phyloP scores from a whole-genome alignment of 2,113 vertebrate genomes.

The Fregetta grallaria region DNA sequence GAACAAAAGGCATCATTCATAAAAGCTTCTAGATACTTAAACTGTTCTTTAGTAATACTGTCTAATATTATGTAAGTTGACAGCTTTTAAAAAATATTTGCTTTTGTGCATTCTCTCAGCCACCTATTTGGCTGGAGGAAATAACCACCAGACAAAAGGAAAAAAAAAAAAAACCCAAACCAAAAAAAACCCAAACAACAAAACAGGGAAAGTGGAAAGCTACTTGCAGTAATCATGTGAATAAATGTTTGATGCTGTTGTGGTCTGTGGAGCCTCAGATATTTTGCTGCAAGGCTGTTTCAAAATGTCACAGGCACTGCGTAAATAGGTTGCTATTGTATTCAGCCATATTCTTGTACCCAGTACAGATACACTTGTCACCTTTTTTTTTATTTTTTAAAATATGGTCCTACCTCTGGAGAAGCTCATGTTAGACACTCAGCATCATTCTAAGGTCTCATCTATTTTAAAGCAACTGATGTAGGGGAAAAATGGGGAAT shows the following conservation, averaged over 20 bases:
- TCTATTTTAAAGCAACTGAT: neutral
- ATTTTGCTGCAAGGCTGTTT: neutral
- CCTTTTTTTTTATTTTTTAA: neutral
- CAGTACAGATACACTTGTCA: neutral
- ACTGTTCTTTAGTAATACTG: neutral
- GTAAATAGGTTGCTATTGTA: neutral
- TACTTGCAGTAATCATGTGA: neutral
- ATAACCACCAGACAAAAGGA: neutral
- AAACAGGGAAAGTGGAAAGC: neutral
- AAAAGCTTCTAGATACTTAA: neutral
- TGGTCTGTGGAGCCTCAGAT: neutral
- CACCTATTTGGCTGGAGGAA: neutral
- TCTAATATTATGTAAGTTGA: neutral
- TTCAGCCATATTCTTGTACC: neutral
- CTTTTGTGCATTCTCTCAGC: neutral
- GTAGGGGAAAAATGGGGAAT: neutral
- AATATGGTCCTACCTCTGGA: neutral
- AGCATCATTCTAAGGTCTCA: neutral
- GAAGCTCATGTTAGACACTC: neutral
- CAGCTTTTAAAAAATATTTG: neutral
- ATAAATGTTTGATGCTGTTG: neutral
- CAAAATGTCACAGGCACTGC: neutral
- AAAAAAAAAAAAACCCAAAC: neutral
- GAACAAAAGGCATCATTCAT: neutral
- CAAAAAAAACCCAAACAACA: neutral